A percentile compares a stretch with the other conserved stretches of the same genome.
These are phyloP conservation scores for Dinomys branickii DNA, from an alignment of 2,113 vertebrate genomes.

Conservation along the genomic window DNA sequence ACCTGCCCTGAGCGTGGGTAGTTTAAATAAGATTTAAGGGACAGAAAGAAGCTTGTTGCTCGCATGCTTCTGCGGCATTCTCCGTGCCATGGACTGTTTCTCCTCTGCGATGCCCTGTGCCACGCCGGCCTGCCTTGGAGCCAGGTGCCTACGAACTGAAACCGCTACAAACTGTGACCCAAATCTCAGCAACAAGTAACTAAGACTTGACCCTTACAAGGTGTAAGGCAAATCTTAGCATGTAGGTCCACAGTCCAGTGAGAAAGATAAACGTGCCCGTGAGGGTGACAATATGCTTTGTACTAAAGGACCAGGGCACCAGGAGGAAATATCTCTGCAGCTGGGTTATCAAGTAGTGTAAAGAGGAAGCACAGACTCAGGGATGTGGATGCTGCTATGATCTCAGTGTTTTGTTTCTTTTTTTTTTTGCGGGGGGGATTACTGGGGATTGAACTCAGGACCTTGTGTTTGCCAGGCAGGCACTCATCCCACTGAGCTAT, in stretches of 20 bases:
- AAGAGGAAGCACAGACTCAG: neutral
- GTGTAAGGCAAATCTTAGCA: neutral
- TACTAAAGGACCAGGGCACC: no score
- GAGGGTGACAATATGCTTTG: neutral
- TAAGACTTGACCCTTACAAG: neutral
- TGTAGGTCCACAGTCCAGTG: neutral
- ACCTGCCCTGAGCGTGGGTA: neutral
- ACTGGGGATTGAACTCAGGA: no score
- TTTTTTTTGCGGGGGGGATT: no score
- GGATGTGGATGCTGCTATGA: neutral
- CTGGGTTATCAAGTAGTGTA: neutral
- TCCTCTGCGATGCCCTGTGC: neutral
- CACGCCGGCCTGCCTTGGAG: neutral
- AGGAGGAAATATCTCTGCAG: neutral
- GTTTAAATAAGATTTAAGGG: neutral
- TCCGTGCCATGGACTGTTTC: neutral
- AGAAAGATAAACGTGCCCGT: neutral
- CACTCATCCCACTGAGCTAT: no score
- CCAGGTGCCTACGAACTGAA: neutral
- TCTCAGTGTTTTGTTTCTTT: neutral
- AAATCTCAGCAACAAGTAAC: neutral
- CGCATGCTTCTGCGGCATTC: neutral
- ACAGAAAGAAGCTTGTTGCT: neutral
- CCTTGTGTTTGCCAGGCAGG: no score
- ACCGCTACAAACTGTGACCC: neutral